Percentiles rank a stretch among this genome's conserved stretches.
Evolutionary conservation across 2,888 invertebrate genomes (phyloP).

Genomic region (Nasonovia ribisnigri): DNA sequence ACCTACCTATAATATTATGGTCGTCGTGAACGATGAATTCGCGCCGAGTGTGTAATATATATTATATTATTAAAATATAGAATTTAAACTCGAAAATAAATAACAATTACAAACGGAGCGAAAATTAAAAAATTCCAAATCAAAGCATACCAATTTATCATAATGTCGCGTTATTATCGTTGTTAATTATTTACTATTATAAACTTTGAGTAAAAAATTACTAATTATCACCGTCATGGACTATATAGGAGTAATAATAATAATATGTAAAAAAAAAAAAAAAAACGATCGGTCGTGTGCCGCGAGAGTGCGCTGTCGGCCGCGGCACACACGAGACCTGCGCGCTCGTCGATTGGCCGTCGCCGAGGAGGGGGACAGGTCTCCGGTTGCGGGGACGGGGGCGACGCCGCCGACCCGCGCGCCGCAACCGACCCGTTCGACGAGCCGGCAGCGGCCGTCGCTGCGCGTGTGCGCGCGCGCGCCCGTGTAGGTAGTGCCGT

Average conservation of each 20-base stretch:
- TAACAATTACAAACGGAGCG: not conserved
- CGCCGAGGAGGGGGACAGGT: not conserved
- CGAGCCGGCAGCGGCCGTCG: not conserved
- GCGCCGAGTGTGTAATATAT: no score
- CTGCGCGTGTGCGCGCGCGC: not conserved
- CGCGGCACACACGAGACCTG: not conserved
- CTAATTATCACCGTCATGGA: not conserved
- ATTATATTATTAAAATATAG: no score
- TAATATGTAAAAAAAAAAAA: not conserved
- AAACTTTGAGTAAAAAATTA: no score
- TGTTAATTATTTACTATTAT: not conserved
- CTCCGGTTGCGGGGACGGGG: not conserved
- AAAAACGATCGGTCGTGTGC: not conserved
- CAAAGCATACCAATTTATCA: not conserved
- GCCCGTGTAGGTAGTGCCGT: not conserved
- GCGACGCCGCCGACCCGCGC: not conserved
- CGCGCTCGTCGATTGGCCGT: constrained; percentile 1
- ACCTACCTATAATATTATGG: no score
- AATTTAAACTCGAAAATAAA: not conserved
- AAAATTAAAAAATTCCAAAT: not conserved
- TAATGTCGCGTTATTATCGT: no score
- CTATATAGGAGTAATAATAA: not conserved
- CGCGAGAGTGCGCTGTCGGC: not conserved
- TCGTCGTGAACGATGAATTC: no score
- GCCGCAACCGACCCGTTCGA: not conserved